Conservation (phyloP, 2,888 invertebrate species). For the Drosophila cognata region DNA sequence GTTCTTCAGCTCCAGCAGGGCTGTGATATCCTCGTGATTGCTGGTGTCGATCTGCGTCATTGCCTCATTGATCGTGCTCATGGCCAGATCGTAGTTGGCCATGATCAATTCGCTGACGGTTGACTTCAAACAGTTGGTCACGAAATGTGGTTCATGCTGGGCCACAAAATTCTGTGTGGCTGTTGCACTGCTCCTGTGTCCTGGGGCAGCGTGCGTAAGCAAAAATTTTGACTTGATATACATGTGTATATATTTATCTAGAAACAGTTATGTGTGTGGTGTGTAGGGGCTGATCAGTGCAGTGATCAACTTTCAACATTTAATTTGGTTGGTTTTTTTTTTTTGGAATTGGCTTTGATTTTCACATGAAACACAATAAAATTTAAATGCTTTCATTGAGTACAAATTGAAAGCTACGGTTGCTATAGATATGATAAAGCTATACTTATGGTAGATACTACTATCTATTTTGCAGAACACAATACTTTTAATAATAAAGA, state of each 20-base stretch:
- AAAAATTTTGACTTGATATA: slow-evolving; percentile 64
- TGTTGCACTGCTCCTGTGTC: slow-evolving; percentile 13
- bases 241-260: slow-evolving; percentile 27
- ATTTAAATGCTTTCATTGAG: slow-evolving; percentile 17
- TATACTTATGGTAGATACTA: neutral
- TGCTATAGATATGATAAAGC: neutral
- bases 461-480: neutral
- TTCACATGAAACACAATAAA: slow-evolving; percentile 19
- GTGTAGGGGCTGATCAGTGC: slow-evolving; percentile 3
- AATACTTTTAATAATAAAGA: neutral
- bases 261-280: neutral
- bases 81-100: slow-evolving; percentile 63
- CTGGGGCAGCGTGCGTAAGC: slow-evolving; percentile 69
- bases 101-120: slow-evolving; percentile 47
- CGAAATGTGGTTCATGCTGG: neutral
- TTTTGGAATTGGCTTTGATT: neutral
- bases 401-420: slow-evolving; percentile 4
- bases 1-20: slow-evolving; percentile 63
- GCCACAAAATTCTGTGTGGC: neutral
- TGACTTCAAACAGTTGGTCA: slow-evolving; percentile 16
- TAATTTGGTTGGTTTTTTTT: slow-evolving; percentile 13
- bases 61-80: slow-evolving; percentile 45
- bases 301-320: slow-evolving; percentile 28
- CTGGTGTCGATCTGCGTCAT: slow-evolving; percentile 1
- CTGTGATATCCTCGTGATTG: slow-evolving; percentile 32